Conservation (phyloP, 2,797 vertebrate species). For the Oryzias dopingdopingensis region DNA sequence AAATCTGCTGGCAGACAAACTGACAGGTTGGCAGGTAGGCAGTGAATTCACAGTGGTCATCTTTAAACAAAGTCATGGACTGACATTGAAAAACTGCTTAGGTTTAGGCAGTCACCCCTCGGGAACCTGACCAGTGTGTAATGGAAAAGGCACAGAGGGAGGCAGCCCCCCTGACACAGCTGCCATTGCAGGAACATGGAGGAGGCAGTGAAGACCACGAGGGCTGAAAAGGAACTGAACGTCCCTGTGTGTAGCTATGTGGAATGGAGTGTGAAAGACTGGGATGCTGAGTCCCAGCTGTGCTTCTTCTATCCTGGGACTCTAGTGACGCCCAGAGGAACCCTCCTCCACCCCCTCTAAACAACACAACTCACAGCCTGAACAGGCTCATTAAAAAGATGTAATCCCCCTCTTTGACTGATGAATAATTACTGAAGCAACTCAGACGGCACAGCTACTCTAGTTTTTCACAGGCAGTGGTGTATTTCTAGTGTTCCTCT, state of each 20-base stretch:
- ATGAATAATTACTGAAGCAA: conserved; percentile 64
- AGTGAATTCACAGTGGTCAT: conserved; percentile 8
- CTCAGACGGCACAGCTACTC: conserved; percentile 27
- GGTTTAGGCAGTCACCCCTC: conserved; percentile 30
- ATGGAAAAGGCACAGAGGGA: conserved; percentile 29
- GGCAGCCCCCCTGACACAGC: conserved; percentile 48
- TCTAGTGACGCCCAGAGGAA: conserved; percentile 50
- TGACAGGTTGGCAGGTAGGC: background rate
- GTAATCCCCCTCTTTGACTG: conserved; percentile 49
- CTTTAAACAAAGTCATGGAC: conserved; percentile 11
- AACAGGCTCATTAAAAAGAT: conserved; percentile 42
- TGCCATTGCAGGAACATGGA: conserved; percentile 49
- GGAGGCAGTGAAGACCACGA: conserved; percentile 38
- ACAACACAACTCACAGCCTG: conserved; percentile 41
- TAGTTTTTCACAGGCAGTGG: conserved; percentile 40
- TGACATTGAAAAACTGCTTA: conserved; percentile 28
- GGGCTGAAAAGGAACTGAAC: conserved; percentile 50
- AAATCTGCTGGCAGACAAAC: background rate
- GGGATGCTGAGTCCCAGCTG: conserved; percentile 70
- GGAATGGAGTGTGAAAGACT: conserved; percentile 67
- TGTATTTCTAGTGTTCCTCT: conserved; percentile 37
- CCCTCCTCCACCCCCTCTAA: conserved; percentile 41
- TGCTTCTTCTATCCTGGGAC: conserved; percentile 66
- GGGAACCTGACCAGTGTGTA: conserved; percentile 28
- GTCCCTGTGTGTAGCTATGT: conserved; percentile 61